phyloP scores from a whole-genome alignment of 2,113 vertebrate species.

The Malurus melanocephalus region DNA sequence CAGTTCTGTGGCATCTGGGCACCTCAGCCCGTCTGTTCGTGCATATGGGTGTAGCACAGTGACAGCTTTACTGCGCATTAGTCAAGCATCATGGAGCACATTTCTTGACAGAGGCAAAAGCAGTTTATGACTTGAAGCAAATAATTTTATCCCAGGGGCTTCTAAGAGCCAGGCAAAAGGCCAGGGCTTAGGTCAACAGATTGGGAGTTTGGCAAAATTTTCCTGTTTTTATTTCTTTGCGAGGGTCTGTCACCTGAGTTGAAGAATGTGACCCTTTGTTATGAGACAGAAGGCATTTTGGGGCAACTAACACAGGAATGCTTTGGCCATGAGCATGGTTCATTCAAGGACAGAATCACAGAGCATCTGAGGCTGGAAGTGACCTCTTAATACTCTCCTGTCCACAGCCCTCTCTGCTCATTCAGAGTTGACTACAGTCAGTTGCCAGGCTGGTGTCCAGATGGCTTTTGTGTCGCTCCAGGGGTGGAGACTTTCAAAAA shows the following conservation, averaged over 20 bases:
- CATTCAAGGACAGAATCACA: not conserved
- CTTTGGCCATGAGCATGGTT: not conserved
- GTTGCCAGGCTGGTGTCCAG: not conserved
- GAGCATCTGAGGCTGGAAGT: not conserved
- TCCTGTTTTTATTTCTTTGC: not conserved
- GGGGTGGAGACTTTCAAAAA: not conserved
- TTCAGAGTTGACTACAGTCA: not conserved
- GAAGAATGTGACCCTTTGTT: not conserved
- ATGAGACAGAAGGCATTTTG: not conserved
- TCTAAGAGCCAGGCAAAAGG: conserved; percentile 10
- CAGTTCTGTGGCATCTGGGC: conserved; percentile 40
- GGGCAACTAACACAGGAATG: not conserved
- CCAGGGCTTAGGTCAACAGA: conserved; percentile 11
- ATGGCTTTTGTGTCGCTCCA: not conserved
- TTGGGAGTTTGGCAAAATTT: not conserved
- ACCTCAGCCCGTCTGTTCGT: conserved; percentile 34
- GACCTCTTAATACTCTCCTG: not conserved
- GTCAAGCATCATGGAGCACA: conserved; percentile 36
- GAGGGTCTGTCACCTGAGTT: not conserved
- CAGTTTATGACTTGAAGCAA: conserved; percentile 42
- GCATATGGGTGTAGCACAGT: conserved; percentile 35
- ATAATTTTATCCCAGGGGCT: conserved; percentile 14
- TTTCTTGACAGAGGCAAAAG: conserved; percentile 24
- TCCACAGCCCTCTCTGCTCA: not conserved
- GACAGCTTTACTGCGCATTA: conserved; percentile 38